Conservation (phyloP, 1,140 invertebrate species). For the Drosophila equinoxialis region DNA sequence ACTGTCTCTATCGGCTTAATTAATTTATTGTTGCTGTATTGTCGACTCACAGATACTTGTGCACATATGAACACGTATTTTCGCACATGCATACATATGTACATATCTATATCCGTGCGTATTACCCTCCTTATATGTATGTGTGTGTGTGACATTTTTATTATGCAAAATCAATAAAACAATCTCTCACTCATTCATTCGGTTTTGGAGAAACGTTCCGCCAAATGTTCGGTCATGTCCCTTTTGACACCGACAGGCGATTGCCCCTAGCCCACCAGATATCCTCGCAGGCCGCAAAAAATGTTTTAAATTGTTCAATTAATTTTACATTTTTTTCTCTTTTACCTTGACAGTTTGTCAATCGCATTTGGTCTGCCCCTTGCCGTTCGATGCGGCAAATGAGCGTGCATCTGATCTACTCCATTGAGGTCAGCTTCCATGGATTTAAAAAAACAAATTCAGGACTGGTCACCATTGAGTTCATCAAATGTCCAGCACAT, state of each 20-base stretch:
- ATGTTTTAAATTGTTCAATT: constrained; percentile 78
- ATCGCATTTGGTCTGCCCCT: constrained; percentile 60
- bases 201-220: constrained; percentile 18
- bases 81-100: constrained; percentile 1
- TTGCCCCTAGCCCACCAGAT: constrained; percentile 32
- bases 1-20: constrained; percentile 83
- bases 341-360: constrained; percentile 70
- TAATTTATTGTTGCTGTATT: constrained; percentile 83
- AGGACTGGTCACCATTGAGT: constrained; percentile 32
- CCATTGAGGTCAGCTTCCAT: neutral
- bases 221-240: constrained; percentile 80
- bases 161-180: constrained; percentile 83
- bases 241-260: constrained; percentile 80
- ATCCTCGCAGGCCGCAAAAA: constrained; percentile 24
- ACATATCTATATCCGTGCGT: constrained; percentile 19
- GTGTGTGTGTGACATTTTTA: constrained; percentile 81
- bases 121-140: neutral
- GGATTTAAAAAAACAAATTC: neutral
- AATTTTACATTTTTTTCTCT: constrained; percentile 70
- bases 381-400: constrained; percentile 58
- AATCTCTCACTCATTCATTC: constrained; percentile 71
- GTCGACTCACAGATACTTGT: constrained; percentile 45
- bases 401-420: constrained; percentile 51
- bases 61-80: constrained; percentile 6
- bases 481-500: constrained; percentile 55